A percentile compares a stretch with the other conserved stretches of the same genome.
Evolutionary conservation across 1,140 invertebrate species (phyloP).

Genomic region (Teleogryllus occipitalis): DNA sequence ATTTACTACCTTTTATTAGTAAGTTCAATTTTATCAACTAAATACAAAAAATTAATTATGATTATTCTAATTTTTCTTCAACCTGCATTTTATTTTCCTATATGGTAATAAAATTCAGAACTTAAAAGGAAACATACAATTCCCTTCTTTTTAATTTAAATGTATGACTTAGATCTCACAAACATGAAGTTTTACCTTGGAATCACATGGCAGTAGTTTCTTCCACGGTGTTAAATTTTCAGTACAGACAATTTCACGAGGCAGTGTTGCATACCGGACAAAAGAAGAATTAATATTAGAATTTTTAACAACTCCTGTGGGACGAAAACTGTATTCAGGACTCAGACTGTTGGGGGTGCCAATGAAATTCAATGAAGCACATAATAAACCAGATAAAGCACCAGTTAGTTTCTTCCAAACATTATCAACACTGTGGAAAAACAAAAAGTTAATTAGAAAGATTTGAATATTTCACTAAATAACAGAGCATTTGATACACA

Average conservation of each 20-base stretch:
- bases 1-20: no score
- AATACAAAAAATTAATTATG: no score
- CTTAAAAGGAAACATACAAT: no score
- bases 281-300: slow-evolving; percentile 45
- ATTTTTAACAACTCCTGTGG: slow-evolving; percentile 53
- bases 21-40: no score
- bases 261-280: slow-evolving; percentile 77
- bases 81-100: no score
- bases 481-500: slow-evolving; percentile 30
- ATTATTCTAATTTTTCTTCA: no score
- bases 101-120: no score
- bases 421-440: slow-evolving; percentile 53
- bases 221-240: slow-evolving; percentile 98
- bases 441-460: not conserved
- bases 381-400: slow-evolving; percentile 85
- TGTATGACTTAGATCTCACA: not conserved
- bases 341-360: slow-evolving; percentile 78
- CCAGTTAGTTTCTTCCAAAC: slow-evolving; percentile 83
- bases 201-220: slow-evolving; percentile 88
- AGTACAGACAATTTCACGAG: slow-evolving; percentile 93
- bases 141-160: not conserved
- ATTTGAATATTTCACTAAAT: slow-evolving; percentile 14
- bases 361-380: slow-evolving; percentile 94
- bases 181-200: slow-evolving; percentile 44
- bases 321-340: slow-evolving; percentile 75